phyloP scores from a whole-genome alignment of 2,113 vertebrate species.

The Neolamprologus kungweensis region DNA sequence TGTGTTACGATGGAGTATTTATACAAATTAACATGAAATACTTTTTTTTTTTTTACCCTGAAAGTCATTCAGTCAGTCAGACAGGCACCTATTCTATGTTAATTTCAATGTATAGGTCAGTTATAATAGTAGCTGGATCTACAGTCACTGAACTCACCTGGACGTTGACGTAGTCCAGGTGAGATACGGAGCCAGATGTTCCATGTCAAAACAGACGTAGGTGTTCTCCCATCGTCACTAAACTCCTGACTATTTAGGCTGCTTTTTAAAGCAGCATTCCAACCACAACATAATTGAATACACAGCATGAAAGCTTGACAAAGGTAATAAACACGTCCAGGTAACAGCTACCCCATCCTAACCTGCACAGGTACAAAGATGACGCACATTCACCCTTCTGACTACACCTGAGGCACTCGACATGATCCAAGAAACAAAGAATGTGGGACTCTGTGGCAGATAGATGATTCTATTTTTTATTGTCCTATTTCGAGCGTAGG shows the following conservation, averaged over 20 bases:
- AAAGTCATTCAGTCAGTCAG: not conserved
- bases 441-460: not conserved
- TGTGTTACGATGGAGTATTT: not conserved
- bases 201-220: not conserved
- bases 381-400: constrained; percentile 49
- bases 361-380: constrained; percentile 54
- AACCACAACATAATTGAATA: not conserved
- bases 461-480: not conserved
- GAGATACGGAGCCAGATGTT: not conserved
- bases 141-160: not conserved
- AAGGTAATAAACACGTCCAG: not conserved
- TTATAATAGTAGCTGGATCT: not conserved
- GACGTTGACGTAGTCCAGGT: not conserved
- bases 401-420: constrained; percentile 22
- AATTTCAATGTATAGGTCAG: not conserved
- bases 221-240: not conserved
- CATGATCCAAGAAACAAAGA: constrained; percentile 40
- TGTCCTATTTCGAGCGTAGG: rapidly evolving
- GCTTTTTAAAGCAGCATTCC: not conserved
- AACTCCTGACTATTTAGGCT: not conserved
- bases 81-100: not conserved
- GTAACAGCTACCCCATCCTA: not conserved
- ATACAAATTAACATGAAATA: not conserved
- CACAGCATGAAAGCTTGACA: not conserved
- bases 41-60: not conserved